A percentile compares a stretch with the other conserved stretches of the same genome.
Evolutionary conservation across 2,888 invertebrate genomes (phyloP).

Genomic region (Mythimna impura): DNA sequence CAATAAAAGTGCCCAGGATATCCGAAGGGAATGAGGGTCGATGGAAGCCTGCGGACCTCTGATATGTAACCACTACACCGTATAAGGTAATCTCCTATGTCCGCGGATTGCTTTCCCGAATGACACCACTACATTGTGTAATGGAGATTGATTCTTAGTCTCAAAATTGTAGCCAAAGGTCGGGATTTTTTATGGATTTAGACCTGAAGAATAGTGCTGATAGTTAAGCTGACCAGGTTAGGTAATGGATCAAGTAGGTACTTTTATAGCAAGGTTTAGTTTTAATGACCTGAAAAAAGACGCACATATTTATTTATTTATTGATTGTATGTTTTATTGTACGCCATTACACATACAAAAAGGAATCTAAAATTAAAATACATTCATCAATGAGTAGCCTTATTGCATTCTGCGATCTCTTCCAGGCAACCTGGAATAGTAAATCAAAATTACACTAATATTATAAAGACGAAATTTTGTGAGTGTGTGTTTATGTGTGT

Average conservation of each 20-base stretch:
- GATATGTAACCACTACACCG: constrained; percentile 71
- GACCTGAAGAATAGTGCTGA: constrained; percentile 30
- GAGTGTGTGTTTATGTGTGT: too few relatives aligned
- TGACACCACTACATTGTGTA: constrained; percentile 62
- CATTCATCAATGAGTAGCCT: too few relatives aligned
- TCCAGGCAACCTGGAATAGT: too few relatives aligned
- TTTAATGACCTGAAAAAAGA: neutral
- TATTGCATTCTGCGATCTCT: too few relatives aligned
- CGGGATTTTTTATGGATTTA: constrained; percentile 50
- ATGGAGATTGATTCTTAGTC: constrained; percentile 68
- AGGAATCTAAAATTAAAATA: too few relatives aligned
- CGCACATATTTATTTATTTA: too few relatives aligned
- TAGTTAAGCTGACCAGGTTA: constrained; percentile 15
- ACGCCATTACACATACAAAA: too few relatives aligned
- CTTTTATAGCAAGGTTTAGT: neutral
- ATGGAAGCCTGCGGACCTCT: constrained; percentile 70
- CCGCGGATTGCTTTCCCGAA: constrained; percentile 70
- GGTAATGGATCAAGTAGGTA: neutral
- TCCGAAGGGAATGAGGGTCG: constrained; percentile 70
- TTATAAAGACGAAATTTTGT: too few relatives aligned
- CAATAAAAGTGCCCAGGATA: constrained; percentile 76
- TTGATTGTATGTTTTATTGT: too few relatives aligned
- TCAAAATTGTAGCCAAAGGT: constrained; percentile 43
- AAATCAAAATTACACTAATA: too few relatives aligned
- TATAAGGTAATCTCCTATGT: constrained; percentile 73